These are phyloP conservation scores for Berghia stephanieae DNA, from an alignment of 1,140 invertebrate species.

Conservation along the genomic window DNA sequence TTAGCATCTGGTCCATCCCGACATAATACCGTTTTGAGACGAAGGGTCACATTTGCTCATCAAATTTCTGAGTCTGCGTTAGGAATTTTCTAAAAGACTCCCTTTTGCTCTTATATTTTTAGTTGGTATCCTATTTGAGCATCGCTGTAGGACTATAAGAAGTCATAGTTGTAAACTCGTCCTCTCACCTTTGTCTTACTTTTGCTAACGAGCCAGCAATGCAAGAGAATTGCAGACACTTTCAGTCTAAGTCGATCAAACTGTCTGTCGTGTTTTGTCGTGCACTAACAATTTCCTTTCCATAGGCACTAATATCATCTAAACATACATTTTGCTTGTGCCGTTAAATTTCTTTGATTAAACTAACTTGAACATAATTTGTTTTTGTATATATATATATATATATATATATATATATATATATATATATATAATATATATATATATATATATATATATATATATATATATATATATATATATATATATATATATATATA, in stretches of 20 bases:
- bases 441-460: not conserved
- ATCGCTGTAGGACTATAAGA: too few species aligned
- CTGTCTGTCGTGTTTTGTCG: not conserved
- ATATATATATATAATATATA: not conserved
- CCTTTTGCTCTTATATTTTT: too few species aligned
- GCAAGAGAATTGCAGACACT: not conserved
- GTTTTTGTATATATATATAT: not conserved
- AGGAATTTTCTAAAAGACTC: too few species aligned
- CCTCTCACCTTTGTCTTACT: too few species aligned
- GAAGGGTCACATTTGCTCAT: too few species aligned
- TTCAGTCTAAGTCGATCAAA: not conserved
- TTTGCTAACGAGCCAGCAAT: too few species aligned
- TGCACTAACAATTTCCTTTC: not conserved
- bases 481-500: not conserved
- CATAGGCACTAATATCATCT: not conserved
- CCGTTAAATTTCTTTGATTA: not conserved
- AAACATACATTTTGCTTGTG: not conserved
- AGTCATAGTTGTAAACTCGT: too few species aligned
- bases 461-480: not conserved
- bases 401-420: not conserved
- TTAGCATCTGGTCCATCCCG: too few species aligned
- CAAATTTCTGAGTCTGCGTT: too few species aligned
- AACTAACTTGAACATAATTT: not conserved
- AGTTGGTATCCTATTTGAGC: too few species aligned
- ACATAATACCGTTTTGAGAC: too few species aligned